Evolutionary conservation across 2,888 invertebrate genomes (phyloP), one percentile per base, ranked within the genome.

Genomic region (Oscheius sp.): DNA sequence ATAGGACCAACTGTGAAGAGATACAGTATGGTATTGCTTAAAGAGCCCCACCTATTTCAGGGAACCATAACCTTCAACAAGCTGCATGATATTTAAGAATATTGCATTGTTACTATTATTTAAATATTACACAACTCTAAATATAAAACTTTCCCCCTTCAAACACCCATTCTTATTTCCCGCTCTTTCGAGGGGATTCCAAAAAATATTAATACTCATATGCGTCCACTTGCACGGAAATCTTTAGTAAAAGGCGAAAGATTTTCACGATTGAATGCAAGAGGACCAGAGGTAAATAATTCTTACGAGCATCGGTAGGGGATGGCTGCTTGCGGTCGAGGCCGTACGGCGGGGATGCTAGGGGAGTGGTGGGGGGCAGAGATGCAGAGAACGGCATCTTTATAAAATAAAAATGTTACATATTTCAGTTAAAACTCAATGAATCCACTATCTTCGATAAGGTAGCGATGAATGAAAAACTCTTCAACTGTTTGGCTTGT

Each of bases 361-460:
- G n/a, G n/a, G n/a, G n/a, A n/a, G n/a, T n/a, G n/a, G n/a, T n/a
- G n/a, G n/a, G n/a, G n/a, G n/a, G n/a, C n/a, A n/a, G n/a, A n/a
- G n/a, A n/a, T n/a, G n/a, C n/a, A n/a, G n/a, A n/a, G n/a, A n/a
- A n/a, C n/a, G 14, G 36, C 36, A 54, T 28, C 26, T 5, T 3
- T 4, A 8, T 22, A 4, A 4, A 49, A 41, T 30, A 30, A 8
- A 3, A n/a, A n/a, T n/a, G n/a, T n/a, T n/a, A 12, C 28, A 30
- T 12, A 1, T 63, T 73, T 4, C 76, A 91, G 91, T 91, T 94
- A 90, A 93, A 93, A 85, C 88, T 94, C 14, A 93, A 94, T 87
- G 92, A 92, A 80, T 90, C 92, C n/a, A 91, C 92, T 78, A 90
- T 90, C 75, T 92, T 93, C 84, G 91, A 91, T 30, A 45, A 68